A percentile compares a stretch with the other conserved stretches of the same genome.
phyloP scores from a whole-genome alignment of 2,113 vertebrate genomes.

The Perca fluviatilis region DNA sequence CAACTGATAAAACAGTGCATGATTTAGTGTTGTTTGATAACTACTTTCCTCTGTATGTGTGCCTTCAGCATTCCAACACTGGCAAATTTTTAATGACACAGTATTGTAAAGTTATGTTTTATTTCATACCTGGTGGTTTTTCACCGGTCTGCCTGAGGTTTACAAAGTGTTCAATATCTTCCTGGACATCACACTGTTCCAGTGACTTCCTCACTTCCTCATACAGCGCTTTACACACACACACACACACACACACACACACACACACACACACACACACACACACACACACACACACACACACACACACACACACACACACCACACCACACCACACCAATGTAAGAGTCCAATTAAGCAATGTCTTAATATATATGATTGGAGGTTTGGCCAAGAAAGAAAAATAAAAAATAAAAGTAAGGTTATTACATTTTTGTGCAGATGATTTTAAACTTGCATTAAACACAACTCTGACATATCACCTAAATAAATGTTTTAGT shows the following conservation, averaged over 20 bases:
- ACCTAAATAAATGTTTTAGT: too few relatives aligned
- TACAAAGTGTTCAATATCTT: slow-evolving; percentile 93
- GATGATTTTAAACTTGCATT: not conserved
- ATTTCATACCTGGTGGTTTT: slow-evolving; percentile 88
- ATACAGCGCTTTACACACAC: slow-evolving; percentile 87
- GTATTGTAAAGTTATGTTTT: not conserved
- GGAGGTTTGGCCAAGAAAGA: not conserved
- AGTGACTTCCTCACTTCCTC: slow-evolving; percentile 94
- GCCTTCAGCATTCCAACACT: not conserved
- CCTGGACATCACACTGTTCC: slow-evolving; percentile 92
- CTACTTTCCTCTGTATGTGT: not conserved
- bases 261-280: slow-evolving; percentile 14
- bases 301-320: slow-evolving; percentile 14
- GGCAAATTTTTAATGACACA: not conserved
- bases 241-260: slow-evolving; percentile 31
- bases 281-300: not conserved
- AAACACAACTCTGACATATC: not conserved
- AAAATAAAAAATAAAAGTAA: too few relatives aligned
- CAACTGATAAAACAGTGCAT: not conserved
- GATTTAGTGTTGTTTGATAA: not conserved
- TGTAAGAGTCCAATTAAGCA: not conserved
- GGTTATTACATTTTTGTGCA: too few relatives aligned
- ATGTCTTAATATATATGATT: not conserved
- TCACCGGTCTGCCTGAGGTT: slow-evolving; percentile 89
- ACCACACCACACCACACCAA: not conserved